Evolutionary conservation across 2,797 vertebrate species (phyloP).

Genomic region (Coluber constrictor): DNA sequence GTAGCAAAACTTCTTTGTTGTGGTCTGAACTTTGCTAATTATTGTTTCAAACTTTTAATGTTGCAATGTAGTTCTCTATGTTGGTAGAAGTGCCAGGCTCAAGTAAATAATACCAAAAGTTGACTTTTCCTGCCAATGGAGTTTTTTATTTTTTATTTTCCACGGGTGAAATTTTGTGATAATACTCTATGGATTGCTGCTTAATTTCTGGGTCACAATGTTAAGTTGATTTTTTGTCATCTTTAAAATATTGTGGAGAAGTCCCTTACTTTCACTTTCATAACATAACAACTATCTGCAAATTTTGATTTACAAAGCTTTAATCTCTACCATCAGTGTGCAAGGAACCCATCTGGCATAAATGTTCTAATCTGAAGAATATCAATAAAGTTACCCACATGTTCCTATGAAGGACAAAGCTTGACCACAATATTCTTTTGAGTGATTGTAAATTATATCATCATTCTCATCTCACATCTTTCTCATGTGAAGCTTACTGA

Average conservation of each 20-base stretch:
- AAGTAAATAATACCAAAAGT: background rate
- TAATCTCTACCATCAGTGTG: background rate
- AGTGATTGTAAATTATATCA: background rate
- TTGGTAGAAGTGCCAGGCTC: background rate
- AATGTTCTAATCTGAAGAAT: background rate
- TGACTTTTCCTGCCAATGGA: background rate
- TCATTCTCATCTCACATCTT: background rate
- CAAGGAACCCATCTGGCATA: background rate
- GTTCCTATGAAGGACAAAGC: background rate
- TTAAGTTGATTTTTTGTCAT: background rate
- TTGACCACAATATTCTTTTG: background rate
- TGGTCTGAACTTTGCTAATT: background rate
- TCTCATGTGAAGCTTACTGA: background rate
- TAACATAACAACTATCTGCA: background rate
- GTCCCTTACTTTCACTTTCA: background rate
- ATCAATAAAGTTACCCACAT: background rate
- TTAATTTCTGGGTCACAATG: background rate
- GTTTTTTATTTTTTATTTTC: background rate
- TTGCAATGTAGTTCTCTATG: background rate
- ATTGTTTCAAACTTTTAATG: background rate
- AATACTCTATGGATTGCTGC: background rate
- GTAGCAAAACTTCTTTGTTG: background rate
- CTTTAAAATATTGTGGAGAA: background rate
- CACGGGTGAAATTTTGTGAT: background rate
- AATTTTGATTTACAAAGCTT: background rate